Conservation (phyloP, 2,113 vertebrate genomes). For the Pipra filicauda region DNA sequence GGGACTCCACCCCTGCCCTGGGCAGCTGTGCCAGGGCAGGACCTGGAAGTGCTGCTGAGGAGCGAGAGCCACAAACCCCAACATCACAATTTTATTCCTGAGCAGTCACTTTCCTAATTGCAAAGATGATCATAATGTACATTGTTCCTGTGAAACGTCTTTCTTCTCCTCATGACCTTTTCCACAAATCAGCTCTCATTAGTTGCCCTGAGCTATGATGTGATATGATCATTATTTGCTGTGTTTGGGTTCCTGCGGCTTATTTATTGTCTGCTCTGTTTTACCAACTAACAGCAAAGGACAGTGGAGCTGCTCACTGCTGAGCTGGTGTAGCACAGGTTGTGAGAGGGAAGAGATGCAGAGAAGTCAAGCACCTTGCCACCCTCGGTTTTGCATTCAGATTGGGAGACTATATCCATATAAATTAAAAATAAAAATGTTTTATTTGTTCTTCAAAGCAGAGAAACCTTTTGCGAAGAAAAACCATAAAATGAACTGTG, state of each 20-base stretch:
- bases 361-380: rapidly evolving
- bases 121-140: background rate
- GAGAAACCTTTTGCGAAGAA: background rate
- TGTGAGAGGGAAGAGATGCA: background rate
- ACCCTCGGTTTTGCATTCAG: background rate
- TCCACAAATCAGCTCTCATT: background rate
- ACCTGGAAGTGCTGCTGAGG: background rate
- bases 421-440: background rate
- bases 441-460: background rate
- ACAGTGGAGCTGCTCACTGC: background rate
- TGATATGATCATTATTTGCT: background rate
- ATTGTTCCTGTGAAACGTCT: background rate
- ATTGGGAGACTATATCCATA: background rate
- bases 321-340: background rate
- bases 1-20: too few species aligned
- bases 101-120: background rate
- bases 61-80: background rate
- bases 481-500: background rate
- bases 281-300: background rate
- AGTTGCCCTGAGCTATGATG: background rate
- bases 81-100: background rate
- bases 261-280: background rate
- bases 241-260: background rate
- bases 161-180: background rate
- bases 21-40: background rate